Conservation (phyloP, 2,113 vertebrate genomes). For the Alectura lathami region DNA sequence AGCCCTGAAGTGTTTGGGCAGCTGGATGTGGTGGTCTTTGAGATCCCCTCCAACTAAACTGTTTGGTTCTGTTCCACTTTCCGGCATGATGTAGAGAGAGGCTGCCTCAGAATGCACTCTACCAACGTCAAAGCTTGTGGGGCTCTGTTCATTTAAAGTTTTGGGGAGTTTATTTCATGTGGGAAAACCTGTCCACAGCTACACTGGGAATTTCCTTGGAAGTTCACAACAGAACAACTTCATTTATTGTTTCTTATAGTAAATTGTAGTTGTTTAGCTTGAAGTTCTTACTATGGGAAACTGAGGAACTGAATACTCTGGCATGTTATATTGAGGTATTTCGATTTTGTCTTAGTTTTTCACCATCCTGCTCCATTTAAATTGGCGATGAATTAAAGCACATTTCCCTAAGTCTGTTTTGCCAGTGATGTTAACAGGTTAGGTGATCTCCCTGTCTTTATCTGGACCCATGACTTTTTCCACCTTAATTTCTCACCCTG, state of each 20-base stretch:
- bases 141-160: not conserved
- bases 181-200: not conserved
- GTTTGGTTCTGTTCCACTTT: not conserved
- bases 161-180: not conserved
- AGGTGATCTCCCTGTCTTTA: not conserved
- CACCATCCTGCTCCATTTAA: not conserved
- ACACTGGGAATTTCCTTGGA: not conserved
- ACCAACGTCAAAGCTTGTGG: not conserved
- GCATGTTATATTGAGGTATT: not conserved
- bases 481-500: not conserved
- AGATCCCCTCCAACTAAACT: not conserved
- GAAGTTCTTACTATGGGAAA: not conserved
- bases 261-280: not conserved
- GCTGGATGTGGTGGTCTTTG: not conserved
- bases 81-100: not conserved
- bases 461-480: not conserved
- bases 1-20: not conserved
- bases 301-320: not conserved
- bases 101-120: not conserved
- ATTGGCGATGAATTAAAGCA: not conserved
- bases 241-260: not conserved
- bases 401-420: not conserved
- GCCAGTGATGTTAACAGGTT: not conserved
- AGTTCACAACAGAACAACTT: not conserved
- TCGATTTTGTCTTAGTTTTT: not conserved